Conservation (phyloP, 2,113 vertebrate genomes). For the Dicaeum eximium region DNA sequence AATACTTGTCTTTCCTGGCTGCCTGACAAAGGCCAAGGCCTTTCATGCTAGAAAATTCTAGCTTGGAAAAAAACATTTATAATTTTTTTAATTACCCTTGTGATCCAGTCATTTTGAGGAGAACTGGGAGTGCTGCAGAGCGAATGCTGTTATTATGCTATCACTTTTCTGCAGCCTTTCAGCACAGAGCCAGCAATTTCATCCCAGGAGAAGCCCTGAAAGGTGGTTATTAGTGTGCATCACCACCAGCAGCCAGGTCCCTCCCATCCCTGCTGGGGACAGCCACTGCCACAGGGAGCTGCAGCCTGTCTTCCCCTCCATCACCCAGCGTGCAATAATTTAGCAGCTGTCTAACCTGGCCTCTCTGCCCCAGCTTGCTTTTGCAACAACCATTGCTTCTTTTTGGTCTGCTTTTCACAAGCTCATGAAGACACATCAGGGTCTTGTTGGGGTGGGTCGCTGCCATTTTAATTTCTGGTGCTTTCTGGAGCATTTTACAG, state of each 20-base stretch:
- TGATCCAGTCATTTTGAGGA: conserved; percentile 61
- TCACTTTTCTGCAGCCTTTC: conserved; percentile 66
- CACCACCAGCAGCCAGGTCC: not conserved
- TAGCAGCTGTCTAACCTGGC: not conserved
- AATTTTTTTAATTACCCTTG: conserved; percentile 75
- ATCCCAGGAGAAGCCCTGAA: not conserved
- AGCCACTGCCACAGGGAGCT: not conserved
- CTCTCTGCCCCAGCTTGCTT: not conserved
- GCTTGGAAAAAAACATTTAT: conserved; percentile 57
- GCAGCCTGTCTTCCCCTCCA: not conserved
- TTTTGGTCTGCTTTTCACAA: not conserved
- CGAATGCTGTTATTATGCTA: conserved; percentile 69
- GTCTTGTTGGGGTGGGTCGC: not conserved
- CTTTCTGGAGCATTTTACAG: not conserved
- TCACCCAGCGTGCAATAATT: not conserved
- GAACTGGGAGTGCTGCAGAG: conserved; percentile 43
- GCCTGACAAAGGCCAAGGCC: not conserved
- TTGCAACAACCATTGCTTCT: not conserved
- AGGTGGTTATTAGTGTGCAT: conserved; percentile 25
- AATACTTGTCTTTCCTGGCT: not conserved
- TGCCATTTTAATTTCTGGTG: not conserved
- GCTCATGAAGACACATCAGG: not conserved
- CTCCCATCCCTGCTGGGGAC: not conserved
- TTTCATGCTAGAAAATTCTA: conserved; percentile 61
- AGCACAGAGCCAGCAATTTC: conserved; percentile 68